Conservation (phyloP, 2,888 invertebrate species). For the Leucophora obtusa region DNA sequence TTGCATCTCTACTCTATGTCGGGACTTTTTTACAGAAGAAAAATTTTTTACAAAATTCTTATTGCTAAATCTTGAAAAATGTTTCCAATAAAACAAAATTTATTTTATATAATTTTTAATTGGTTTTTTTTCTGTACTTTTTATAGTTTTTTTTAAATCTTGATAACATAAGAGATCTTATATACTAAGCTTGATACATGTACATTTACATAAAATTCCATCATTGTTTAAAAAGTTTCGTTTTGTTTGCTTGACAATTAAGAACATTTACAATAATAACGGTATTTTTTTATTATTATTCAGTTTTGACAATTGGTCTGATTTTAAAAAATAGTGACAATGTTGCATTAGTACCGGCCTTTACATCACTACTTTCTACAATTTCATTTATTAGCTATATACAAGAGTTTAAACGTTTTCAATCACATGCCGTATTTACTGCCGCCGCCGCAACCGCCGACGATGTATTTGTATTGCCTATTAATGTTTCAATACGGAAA, state of each 20-base stretch:
- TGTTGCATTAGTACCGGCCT: conserved; percentile 51
- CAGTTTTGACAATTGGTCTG: conserved; percentile 43
- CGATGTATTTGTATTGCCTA: conserved; percentile 74
- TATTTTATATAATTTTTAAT: background rate
- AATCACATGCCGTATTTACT: conserved; percentile 26
- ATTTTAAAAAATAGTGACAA: conserved; percentile 38
- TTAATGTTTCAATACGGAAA: conserved; percentile 78
- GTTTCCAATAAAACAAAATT: background rate
- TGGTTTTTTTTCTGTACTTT: conserved; percentile 12
- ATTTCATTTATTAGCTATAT: conserved; percentile 31
- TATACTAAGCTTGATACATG: conserved; percentile 11
- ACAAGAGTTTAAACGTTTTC: conserved; percentile 32
- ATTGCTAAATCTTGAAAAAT: no score
- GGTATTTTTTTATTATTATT: background rate
- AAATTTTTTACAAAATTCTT: no score
- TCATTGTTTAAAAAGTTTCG: conserved; percentile 49
- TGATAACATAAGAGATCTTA: conserved; percentile 54
- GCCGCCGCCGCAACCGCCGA: conserved; percentile 65
- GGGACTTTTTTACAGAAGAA: no score
- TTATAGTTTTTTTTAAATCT: conserved; percentile 38
- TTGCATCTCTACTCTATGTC: no score
- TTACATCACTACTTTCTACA: conserved; percentile 17
- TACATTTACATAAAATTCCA: conserved; percentile 34
- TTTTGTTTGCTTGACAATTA: conserved; percentile 46
- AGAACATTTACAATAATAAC: conserved; percentile 63